phyloP scores from a whole-genome alignment of 2,113 vertebrate genomes.

The Ariopsis seemanni region DNA sequence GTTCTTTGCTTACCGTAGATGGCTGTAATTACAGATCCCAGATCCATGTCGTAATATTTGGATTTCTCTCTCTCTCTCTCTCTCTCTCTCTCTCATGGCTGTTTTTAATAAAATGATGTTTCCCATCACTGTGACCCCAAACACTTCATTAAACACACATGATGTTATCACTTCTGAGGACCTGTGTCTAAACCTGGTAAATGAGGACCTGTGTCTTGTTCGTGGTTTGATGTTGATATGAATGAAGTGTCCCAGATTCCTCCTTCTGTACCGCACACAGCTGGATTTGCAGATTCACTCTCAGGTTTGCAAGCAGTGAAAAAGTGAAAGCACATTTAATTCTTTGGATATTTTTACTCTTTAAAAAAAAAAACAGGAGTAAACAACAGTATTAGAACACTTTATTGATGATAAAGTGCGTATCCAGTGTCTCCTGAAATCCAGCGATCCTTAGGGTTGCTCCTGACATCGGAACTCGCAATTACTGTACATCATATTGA shows the following conservation, averaged over 20 bases:
- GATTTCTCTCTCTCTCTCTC: not conserved
- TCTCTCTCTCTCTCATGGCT: not conserved
- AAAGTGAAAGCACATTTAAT: not conserved
- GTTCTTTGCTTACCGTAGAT: not conserved
- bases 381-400: not conserved
- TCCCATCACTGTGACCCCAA: not conserved
- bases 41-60: not conserved
- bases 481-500: not conserved
- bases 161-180: not conserved
- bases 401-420: not conserved
- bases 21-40: not conserved
- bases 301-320: not conserved
- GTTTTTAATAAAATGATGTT: not conserved
- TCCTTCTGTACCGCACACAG: not conserved
- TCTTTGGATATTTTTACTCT: not conserved
- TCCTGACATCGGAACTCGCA: not conserved
- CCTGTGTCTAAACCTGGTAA: not conserved
- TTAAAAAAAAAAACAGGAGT: not conserved
- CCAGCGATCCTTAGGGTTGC: not conserved
- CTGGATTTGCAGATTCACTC: not conserved
- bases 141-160: not conserved
- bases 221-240: constrained; percentile 15
- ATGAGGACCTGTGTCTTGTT: not conserved
- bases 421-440: not conserved
- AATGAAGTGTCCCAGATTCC: not conserved